Evolutionary conservation across 2,113 vertebrate genomes (phyloP).

Genomic region (Ophthalmolycus amberensis): DNA sequence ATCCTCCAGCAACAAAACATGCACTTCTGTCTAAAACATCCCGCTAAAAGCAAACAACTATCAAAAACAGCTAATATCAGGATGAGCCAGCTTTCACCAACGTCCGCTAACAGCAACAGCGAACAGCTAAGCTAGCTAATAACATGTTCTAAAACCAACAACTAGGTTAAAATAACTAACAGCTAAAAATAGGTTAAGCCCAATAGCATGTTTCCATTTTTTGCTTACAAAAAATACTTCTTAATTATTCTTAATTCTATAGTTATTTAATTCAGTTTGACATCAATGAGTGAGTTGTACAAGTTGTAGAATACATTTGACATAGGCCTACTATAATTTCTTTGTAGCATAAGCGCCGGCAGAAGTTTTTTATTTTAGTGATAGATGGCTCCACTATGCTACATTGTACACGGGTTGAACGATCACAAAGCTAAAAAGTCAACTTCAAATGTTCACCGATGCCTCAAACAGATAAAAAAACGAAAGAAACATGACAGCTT

Average conservation of each 20-base stretch:
- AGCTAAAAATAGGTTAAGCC: background rate
- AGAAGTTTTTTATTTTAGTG: background rate
- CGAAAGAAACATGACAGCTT: background rate
- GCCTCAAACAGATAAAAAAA: background rate
- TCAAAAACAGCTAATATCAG: background rate
- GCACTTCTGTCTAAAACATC: background rate
- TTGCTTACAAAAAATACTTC: background rate
- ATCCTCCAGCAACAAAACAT: background rate
- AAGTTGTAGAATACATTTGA: background rate
- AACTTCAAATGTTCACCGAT: background rate
- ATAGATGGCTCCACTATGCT: background rate
- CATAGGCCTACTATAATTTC: background rate
- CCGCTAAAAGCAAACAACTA: background rate
- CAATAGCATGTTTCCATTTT: background rate
- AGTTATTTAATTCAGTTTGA: background rate
- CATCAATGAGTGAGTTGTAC: background rate
- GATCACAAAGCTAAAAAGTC: background rate
- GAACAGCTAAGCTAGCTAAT: background rate
- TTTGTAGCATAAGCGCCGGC: background rate
- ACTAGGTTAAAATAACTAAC: background rate
- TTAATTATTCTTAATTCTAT: background rate
- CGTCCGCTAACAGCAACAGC: background rate
- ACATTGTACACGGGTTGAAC: background rate
- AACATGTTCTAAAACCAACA: background rate
- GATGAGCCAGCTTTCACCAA: background rate